These are phyloP conservation scores for Phalangium opilio DNA, from an alignment of 2,888 invertebrate genomes.

Conservation along the genomic window DNA sequence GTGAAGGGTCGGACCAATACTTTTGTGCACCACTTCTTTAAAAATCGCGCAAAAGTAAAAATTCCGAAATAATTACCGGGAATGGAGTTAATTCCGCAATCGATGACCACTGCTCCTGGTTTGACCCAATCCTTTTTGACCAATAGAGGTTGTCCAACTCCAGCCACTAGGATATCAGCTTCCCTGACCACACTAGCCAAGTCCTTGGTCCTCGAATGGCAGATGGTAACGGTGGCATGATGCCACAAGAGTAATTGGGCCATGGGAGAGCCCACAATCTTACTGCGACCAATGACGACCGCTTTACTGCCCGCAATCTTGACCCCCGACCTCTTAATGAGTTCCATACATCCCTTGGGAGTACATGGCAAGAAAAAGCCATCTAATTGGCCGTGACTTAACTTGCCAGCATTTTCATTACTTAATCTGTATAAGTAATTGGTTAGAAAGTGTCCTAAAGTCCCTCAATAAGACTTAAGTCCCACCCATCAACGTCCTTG, in stretches of 20 bases:
- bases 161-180: slow-evolving; percentile 95
- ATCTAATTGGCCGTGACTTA: slow-evolving; percentile 69
- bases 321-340: slow-evolving; percentile 53
- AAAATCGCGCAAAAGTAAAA: slow-evolving; percentile 98
- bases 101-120: slow-evolving; percentile 93
- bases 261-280: slow-evolving; percentile 92
- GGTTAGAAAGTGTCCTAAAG: neutral
- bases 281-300: slow-evolving; percentile 78
- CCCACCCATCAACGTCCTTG: slow-evolving; percentile 92
- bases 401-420: slow-evolving; percentile 81
- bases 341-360: slow-evolving; percentile 83
- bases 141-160: slow-evolving; percentile 73
- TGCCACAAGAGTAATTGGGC: slow-evolving; percentile 82
- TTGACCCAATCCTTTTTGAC: slow-evolving; percentile 94
- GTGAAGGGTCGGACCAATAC: too few relatives aligned
- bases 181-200: slow-evolving; percentile 37
- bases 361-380: slow-evolving; percentile 86
- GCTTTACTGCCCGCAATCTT: slow-evolving; percentile 50
- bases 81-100: slow-evolving; percentile 91
- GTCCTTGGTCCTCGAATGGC: slow-evolving; percentile 83
- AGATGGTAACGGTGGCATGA: slow-evolving; percentile 88
- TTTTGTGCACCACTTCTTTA: too few relatives aligned
- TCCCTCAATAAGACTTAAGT: slow-evolving; percentile 4
- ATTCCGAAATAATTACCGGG: slow-evolving; percentile 37
- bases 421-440: slow-evolving; percentile 45